Evolutionary conservation across 35 echinoderm and acorn worm species (phyloP).

Genomic region (Apostichopus californicus): DNA sequence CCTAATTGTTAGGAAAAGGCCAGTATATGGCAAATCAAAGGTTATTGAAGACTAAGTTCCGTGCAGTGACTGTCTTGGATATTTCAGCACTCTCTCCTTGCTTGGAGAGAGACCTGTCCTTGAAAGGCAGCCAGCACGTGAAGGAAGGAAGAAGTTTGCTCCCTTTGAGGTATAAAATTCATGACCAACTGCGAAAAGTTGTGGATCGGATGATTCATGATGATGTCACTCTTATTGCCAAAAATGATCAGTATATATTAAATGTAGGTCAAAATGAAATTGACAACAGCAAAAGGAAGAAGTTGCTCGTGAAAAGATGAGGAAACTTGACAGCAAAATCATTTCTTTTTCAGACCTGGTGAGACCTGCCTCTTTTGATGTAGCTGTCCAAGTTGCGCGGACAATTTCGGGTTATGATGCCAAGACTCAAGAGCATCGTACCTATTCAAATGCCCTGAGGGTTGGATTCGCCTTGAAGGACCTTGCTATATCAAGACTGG

Average conservation of each 20-base stretch:
- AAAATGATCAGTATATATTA: no score
- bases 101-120: background rate
- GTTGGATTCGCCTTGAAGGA: constrained; percentile 65
- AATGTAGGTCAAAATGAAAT: no score
- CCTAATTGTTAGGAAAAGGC: constrained; percentile 53
- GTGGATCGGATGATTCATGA: no score
- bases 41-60: constrained; percentile 29
- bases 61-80: constrained; percentile 61
- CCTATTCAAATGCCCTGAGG: constrained; percentile 64
- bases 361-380: constrained; percentile 47
- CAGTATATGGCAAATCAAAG: background rate
- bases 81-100: background rate
- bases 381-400: constrained; percentile 12
- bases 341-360: constrained; percentile 17
- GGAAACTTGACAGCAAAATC: background rate
- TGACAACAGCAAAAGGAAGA: no score
- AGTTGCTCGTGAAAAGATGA: background rate
- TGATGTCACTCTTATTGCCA: no score
- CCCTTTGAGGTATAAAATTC: background rate
- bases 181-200: background rate
- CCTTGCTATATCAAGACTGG: constrained; percentile 41
- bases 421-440: constrained; percentile 2
- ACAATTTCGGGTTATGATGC: constrained; percentile 56
- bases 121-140: background rate
- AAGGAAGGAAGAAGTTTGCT: constrained; percentile 6